Evolutionary conservation across 2,888 invertebrate genomes (phyloP), one percentile per base, ranked within the genome.

Genomic region (Perdita meconis): DNA sequence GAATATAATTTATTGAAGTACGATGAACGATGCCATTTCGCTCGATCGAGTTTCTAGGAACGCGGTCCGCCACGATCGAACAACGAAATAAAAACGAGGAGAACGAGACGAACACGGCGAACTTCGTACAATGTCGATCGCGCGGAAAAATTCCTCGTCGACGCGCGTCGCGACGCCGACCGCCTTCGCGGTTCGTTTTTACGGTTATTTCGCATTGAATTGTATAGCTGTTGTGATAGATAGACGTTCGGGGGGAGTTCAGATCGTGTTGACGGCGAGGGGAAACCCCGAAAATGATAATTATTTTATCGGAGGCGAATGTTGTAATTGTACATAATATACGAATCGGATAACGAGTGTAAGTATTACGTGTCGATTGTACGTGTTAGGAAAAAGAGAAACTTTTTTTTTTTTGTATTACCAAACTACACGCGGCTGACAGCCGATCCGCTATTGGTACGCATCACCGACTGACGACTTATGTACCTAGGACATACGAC

Each of bases 401-500:
- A 57, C 81, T 76, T 53, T 82, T 36, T 34, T 34, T 19, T n/a
- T 72, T 83, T 88, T 86, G 80, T 86, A 87, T 85, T 86, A 83
- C 78, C 83, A 86, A 85, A 86, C 77, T 78, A 80, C 78, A 74
- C 81, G 79, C 79, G 80, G 16, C 79, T 82, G 79, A 85, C 87
- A 85, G 81, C 83, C 83, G 78, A 78, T 85, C 65, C 68, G 75
- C 78, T 85, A 82, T 82, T 38, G 71, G 79, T 81, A 84, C 77
- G 80, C 81, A 67, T 86, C 75, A 87, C 78, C 68, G 89, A 89
- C 86, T 88, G 88, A 89, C 81, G 84, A 86, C 64, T 82, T 84
- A 86, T 89, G 89, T 89, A 87, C 80, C 83, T 88, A 84, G 80
- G 80, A 78, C 76, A 80, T 82, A 78, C 71, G 78, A 75, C 73